Percentiles rank a stretch among this genome's conserved stretches.
These are phyloP conservation scores for Aphidius gifuensis DNA, from an alignment of 1,140 invertebrate genomes.

Conservation along the genomic window DNA sequence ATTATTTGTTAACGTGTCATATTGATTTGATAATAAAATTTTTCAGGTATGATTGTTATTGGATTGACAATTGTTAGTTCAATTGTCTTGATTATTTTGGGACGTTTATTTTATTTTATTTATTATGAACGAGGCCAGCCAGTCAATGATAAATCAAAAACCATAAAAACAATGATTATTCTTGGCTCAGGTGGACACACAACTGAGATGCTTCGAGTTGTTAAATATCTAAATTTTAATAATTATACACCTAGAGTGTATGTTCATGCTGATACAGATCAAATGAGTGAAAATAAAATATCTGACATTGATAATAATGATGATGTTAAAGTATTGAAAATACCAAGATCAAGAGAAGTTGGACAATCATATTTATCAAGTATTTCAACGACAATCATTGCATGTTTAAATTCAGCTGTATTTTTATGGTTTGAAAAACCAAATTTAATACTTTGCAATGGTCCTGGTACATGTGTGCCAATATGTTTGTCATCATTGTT, in stretches of 20 bases:
- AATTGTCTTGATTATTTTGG: no score
- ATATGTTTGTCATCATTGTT: conserved; percentile 73
- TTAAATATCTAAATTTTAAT: conserved; percentile 59
- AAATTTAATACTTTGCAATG: conserved; percentile 85
- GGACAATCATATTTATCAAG: conserved; percentile 81
- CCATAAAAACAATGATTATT: conserved; percentile 55
- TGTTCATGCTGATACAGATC: conserved; percentile 76
- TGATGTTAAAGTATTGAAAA: conserved; percentile 59
- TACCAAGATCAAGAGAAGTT: conserved; percentile 84
- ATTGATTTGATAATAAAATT: no score
- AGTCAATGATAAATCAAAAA: conserved; percentile 13
- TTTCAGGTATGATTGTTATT: no score
- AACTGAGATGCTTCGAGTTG: conserved; percentile 78
- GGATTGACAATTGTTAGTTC: no score
- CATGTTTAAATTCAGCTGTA: conserved; percentile 66
- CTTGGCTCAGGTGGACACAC: conserved; percentile 78
- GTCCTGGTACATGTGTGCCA: conserved; percentile 93
- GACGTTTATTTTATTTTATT: no score
- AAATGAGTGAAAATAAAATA: conserved; percentile 68
- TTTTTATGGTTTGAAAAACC: conserved; percentile 70
- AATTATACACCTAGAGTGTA: conserved; percentile 73
- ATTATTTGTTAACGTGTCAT: no score
- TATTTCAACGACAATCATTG: conserved; percentile 72
- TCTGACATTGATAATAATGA: conserved; percentile 54
- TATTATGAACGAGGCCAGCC: no score